Evolutionary conservation across 2,888 invertebrate species (phyloP), one percentile per base, ranked within the genome.

Genomic region (Coenonympha arcania): DNA sequence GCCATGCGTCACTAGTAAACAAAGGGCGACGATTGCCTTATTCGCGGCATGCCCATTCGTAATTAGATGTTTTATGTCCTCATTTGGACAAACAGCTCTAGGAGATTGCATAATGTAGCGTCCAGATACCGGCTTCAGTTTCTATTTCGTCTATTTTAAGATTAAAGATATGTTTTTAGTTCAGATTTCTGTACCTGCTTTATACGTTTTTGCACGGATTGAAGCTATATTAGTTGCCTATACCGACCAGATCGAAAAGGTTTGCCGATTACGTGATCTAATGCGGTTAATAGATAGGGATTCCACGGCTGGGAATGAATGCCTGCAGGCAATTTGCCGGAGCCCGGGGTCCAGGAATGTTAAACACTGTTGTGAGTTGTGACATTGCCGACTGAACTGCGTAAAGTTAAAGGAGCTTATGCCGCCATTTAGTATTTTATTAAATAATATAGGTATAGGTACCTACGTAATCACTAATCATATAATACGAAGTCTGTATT

Each of bases 1-100:
- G 71, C 64, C 78, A 78, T 82, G 82, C 84, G 85, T 84, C 83
- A 84, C 79, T 79, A 75, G 83, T 84, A 84, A 85, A 85, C 83
- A 86, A 84, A 84, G 83, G 80, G 82, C 74, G 75, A 65, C 76
- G 76, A 67, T 73, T 71, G 76, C 76, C 78, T 71, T 74, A 71
- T 78, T 71, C 69, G 68, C 66, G 67, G 64, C 52, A 62, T 66
- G 63, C 66, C 65, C 63, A 63, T 67, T 62, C 59, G 58, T 61
- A 48, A 52, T 54, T 55, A 49, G 37, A 50, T 52, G 50, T 50
- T 50, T 53, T 47, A 49, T 46, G 39, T 48, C 43, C 43, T 40
- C 50, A 26, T 41, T 54, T 51, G 45, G 50, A 44, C 43, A 41
- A 46, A 39, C 22, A 19, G 34, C 19, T 41, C 11, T 45, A 43